These are phyloP conservation scores for Spongia lamella DNA, from an alignment of 37 sponge, comb jelly and placozoan genomes.

Conservation along the genomic window DNA sequence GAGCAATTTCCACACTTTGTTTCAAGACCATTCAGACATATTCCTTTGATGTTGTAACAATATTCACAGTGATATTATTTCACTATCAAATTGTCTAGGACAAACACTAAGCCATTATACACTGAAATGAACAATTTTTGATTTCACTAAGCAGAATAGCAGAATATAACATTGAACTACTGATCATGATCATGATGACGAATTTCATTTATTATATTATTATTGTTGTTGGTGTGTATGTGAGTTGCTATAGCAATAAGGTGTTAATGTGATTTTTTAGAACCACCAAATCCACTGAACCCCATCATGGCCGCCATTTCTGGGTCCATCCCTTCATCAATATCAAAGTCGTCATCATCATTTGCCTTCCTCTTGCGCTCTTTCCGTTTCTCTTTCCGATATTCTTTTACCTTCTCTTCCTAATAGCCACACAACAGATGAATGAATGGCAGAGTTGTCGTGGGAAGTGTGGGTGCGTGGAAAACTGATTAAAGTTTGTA, in stretches of 20 bases:
- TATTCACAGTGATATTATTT: not conserved
- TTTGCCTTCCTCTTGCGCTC: conserved; percentile 40
- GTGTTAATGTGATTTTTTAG: conserved; percentile 54
- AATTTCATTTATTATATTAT: too few species aligned
- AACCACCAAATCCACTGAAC: conserved; percentile 89
- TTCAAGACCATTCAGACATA: conserved; percentile 20
- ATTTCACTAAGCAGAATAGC: not conserved
- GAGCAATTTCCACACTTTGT: conserved; percentile 28
- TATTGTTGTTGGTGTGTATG: too few species aligned
- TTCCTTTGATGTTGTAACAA: conserved; percentile 14
- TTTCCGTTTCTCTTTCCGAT: conserved; percentile 62
- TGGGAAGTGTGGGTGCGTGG: conserved; percentile 7
- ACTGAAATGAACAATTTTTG: too few species aligned
- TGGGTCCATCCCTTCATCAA: conserved; percentile 74
- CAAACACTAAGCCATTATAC: too few species aligned
- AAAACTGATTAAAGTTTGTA: not conserved
- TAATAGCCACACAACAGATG: not conserved
- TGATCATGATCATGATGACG: too few species aligned
- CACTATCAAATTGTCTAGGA: not conserved
- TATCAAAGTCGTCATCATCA: conserved; percentile 62
- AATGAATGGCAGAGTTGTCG: too few species aligned
- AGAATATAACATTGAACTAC: not conserved
- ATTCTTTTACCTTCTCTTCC: conserved; percentile 77
- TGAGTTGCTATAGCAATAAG: too few species aligned
- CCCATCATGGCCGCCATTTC: conserved; percentile 97